These are phyloP conservation scores for Aphodius granarius DNA, from an alignment of 2,888 invertebrate species.

Conservation along the genomic window DNA sequence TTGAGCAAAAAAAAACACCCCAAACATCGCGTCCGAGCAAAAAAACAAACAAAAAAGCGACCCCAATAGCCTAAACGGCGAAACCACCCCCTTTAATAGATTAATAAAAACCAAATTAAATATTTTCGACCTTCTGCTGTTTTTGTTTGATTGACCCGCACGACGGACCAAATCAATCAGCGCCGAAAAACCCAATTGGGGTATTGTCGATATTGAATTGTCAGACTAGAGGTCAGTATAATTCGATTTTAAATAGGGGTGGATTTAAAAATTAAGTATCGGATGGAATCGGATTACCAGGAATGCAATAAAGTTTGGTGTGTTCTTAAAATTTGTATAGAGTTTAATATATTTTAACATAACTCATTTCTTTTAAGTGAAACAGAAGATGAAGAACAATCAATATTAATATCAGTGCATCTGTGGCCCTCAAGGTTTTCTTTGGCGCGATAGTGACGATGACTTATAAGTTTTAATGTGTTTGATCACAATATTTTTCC, in stretches of 20 bases:
- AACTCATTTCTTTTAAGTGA: too few relatives aligned
- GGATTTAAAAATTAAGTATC: not conserved
- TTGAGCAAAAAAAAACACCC: not conserved
- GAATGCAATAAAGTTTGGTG: not conserved
- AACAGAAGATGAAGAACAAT: too few relatives aligned
- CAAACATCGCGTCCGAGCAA: not conserved
- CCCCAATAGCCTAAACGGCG: not conserved
- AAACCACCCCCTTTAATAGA: not conserved
- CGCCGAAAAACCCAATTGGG: not conserved
- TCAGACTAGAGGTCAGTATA: not conserved
- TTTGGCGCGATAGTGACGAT: not conserved
- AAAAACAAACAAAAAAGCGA: not conserved
- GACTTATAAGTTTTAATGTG: not conserved
- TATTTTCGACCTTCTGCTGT: not conserved
- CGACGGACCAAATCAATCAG: not conserved
- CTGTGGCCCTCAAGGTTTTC: not conserved
- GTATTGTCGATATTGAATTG: not conserved
- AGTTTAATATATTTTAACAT: too few relatives aligned
- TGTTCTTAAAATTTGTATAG: not conserved
- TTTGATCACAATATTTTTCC: not conserved
- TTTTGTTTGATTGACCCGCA: not conserved
- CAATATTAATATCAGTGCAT: too few relatives aligned
- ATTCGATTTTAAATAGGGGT: not conserved
- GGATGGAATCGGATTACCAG: not conserved
- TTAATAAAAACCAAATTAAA: slow-evolving; percentile 4